Base-by-base conservation (phyloP, 2,113 vertebrate genomes). In the Clarias macrocephalus region DNA sequence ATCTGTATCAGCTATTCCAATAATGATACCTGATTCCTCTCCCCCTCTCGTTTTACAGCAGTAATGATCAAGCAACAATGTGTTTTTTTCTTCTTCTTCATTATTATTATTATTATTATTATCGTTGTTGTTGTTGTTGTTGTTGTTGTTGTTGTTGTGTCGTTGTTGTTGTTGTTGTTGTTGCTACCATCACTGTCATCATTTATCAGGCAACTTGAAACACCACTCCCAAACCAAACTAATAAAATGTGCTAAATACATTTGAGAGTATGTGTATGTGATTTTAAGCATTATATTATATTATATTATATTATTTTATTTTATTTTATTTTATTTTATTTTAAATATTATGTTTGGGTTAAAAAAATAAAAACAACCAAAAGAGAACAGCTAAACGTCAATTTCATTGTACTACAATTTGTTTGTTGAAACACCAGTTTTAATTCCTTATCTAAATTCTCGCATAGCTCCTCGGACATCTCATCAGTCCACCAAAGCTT, bases 361-460 rank as follows among this genome's bases (percentile, higher is more conserved):
- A 37, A n/a, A 56, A 56, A 63, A 42, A 19, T 21, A 60, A 60
- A 37, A 9, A 59, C 30, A 59, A 28, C 25, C 19, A 48, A 48
- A 48, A 48, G 48, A 48, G 48, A 48, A 48, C 3, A 48, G 33
- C 33, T 48, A 4, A n/a, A 48, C 10, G 11, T 23, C 19, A 70
- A 70, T 62, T 21, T 52, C 11, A 3, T 63, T 63, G 63, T 75
- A 65, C 70, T 70, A 15, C 63, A 9, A 80, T 68, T 76, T 10
- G 42, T 28, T 63, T 68, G 75, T 33, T 75, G 60, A 25, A 82
- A 52, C 57, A 25, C 3, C 6, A 48, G 30, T 83, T 57, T 66
- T 76, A 48, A 83, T 57, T 66, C 42, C 28, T 82, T 42, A 10
- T 82, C 56, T 82, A 77, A 87, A 77, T 63, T 87, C 86, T 56